Evolutionary conservation across 2,113 vertebrate species (phyloP).

Genomic region (Ailuropoda melanoleuca): DNA sequence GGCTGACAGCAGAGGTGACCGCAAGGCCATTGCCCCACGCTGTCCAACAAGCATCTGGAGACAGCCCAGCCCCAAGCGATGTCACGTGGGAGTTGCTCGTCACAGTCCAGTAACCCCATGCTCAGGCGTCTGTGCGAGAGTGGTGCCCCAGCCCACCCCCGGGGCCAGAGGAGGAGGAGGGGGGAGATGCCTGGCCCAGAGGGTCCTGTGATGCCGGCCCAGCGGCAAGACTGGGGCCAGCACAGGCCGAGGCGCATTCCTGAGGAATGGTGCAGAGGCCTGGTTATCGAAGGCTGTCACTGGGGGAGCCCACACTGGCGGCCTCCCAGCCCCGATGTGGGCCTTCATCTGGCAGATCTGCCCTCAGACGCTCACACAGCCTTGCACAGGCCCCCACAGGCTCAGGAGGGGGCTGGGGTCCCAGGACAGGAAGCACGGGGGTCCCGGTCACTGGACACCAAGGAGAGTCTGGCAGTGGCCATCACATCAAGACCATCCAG

Average conservation of each 20-base stretch:
- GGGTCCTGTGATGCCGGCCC: background rate
- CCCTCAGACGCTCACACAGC: rapidly evolving
- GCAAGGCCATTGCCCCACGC: rapidly evolving
- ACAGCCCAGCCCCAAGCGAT: rapidly evolving
- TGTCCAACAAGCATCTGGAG: rapidly evolving
- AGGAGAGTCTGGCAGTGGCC: background rate
- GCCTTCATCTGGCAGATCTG: rapidly evolving
- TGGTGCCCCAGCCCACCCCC: background rate
- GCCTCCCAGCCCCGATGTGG: background rate
- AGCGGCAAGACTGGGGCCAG: background rate
- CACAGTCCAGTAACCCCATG: no score
- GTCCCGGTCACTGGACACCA: rapidly evolving
- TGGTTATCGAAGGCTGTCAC: background rate
- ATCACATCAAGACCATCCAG: rapidly evolving
- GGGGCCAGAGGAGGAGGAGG: background rate
- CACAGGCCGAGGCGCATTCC: background rate
- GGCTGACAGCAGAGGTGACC: rapidly evolving
- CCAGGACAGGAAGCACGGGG: background rate
- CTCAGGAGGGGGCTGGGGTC: rapidly evolving
- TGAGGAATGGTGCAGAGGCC: background rate
- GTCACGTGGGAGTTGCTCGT: rapidly evolving
- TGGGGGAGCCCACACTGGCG: no score
- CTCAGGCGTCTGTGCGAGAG: no score
- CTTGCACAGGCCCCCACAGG: rapidly evolving
- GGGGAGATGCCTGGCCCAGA: no score